Evolutionary conservation across 1,140 invertebrate species (phyloP), one percentile per base, ranked within the genome.

Genomic region (Diorhabda carinulata): DNA sequence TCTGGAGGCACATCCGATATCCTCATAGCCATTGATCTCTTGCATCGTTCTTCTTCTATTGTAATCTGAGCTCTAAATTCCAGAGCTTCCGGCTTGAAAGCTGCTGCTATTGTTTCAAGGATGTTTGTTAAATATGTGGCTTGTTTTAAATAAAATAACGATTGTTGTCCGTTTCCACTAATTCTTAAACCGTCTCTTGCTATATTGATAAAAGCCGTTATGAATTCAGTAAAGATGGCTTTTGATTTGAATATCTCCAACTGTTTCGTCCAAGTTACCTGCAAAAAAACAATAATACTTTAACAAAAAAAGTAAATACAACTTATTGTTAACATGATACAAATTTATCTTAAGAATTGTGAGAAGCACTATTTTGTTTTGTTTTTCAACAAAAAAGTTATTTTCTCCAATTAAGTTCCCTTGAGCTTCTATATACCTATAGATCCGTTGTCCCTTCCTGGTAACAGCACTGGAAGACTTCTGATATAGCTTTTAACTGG

Each of bases 171-270:
- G 6, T 8, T 6, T 52, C 47, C 83, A 25, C 85, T 82, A 66
- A 88, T 86, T 63, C 84, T 84, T 65, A 87, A 84, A 72, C 87
- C 88, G 41, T 82, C 82, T 62, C 86, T 81, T 2, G 87, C 88
- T 82, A 91, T 89, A 63, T 87, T 81, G 40, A 91, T 84, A 68
- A 91, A 92, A 71, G 90, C 88, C 10, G 84, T 78, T 47, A 90
- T 87, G 70, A 94, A 90, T 64, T 91, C 87, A 68, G 88, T 85
- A 0, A 93, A 78, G 2, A 91, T 65, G 6, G 63, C 45, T 10
- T 62, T 69, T 10, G 60, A 70, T 61, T 74, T 76, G 47, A 67
- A 69, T 2, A 63, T 63, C 10, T 75, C 72, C 56, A 77, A 66
- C 52, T 64, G 47, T 66, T 70, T 71, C 8, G 64, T 60, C 62